These are phyloP conservation scores for Chloroclysta siterata DNA, from an alignment of 2,888 invertebrate genomes.

Conservation along the genomic window DNA sequence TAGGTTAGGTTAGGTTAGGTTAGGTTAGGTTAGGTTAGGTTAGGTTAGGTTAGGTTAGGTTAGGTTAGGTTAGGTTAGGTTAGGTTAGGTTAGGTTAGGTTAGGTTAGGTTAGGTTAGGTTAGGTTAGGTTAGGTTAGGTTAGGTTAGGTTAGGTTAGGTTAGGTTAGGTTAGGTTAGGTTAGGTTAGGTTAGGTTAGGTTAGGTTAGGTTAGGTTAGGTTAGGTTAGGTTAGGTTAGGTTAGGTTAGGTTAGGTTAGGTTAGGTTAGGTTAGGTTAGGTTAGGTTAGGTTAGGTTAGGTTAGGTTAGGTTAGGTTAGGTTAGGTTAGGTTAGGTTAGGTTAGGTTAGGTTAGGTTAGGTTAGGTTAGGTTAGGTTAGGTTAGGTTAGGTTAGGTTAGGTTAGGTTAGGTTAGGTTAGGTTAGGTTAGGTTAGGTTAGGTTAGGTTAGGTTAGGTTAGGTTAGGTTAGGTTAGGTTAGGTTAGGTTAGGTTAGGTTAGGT, in stretches of 20 bases:
- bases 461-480: slow-evolving; percentile 37
- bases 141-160: slow-evolving; percentile 42
- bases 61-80: no score
- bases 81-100: slow-evolving; percentile 5
- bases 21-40: no score
- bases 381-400: slow-evolving; percentile 43
- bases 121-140: slow-evolving; percentile 42
- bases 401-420: slow-evolving; percentile 41
- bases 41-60: no score
- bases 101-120: slow-evolving; percentile 35
- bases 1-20: no score
- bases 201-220: slow-evolving; percentile 43
- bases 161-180: slow-evolving; percentile 43
- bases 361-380: slow-evolving; percentile 43
- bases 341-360: slow-evolving; percentile 43
- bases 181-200: slow-evolving; percentile 43
- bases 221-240: slow-evolving; percentile 43
- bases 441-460: slow-evolving; percentile 39
- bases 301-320: slow-evolving; percentile 14
- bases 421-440: slow-evolving; percentile 43
- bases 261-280: slow-evolving; percentile 36
- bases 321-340: slow-evolving; percentile 43
- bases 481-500: slow-evolving; percentile 34
- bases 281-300: slow-evolving; percentile 19
- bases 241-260: slow-evolving; percentile 37